Evolutionary conservation across 2,888 invertebrate species (phyloP), one percentile per base, ranked within the genome.

Genomic region (Alsophila aescularia): DNA sequence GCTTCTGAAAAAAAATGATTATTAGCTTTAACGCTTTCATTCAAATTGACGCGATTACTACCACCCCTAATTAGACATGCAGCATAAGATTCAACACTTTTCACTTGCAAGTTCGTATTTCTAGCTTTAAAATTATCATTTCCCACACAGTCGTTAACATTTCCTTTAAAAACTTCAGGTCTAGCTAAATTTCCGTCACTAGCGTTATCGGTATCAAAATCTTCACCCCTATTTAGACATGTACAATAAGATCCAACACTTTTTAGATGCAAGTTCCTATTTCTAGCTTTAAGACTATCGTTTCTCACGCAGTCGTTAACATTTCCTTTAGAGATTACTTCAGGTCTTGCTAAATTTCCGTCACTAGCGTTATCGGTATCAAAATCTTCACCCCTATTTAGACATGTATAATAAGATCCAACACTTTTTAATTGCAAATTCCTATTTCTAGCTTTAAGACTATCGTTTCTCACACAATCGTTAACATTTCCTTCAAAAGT

Each of bases 31-130:
- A 9, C 24, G 29, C 63, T 63, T 29, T 61, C 58, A 45, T 62
- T 64, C 18, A 62, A 67, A 75, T 73, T 75, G 64, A 75, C 74
- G 45, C 63, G 63, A 48, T 66, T 66, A 14, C 74, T 63, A 34
- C n/a, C 29, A 24, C 10, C 41, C 9, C 7, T 4, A 21, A 31
- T 34, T 14, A 29, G 10, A 41, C 10, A 41, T 36, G 36, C 39
- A 43, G 31, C 34, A 21, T 44, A 39, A 34, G n/a, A 7, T 9
- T n/a, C 35, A 42, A 24, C 31, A 31, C 36, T 31, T 32, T 44
- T 34, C 36, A 42, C 16, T 44, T 32, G 5, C 12, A 37, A 15
- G 8, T 36, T 21, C n/a, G 12, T 49, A 36, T 13, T 34, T 45
- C 37, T 27, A 35, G 9, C 42, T 32, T 18, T 21, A 37, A 6